Evolutionary conservation across 2,797 vertebrate species (phyloP).

Genomic region (Danionella dracula): DNA sequence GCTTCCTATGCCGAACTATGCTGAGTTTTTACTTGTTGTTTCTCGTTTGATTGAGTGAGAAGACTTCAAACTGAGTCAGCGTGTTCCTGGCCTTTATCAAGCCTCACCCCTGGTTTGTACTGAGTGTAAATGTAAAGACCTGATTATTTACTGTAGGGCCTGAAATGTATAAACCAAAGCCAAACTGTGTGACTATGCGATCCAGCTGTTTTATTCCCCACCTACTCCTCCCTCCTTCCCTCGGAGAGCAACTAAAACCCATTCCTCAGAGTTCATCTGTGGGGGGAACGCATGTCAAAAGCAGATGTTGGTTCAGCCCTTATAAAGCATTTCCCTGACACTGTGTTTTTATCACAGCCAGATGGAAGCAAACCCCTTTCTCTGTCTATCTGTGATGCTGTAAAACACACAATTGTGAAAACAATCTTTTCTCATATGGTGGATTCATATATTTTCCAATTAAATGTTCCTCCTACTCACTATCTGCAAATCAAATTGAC

Average conservation of each 20-base stretch:
- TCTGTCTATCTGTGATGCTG: neutral
- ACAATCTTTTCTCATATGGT: neutral
- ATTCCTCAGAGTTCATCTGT: conserved; percentile 31
- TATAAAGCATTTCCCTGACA: conserved; percentile 36
- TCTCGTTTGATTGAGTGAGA: too few species aligned
- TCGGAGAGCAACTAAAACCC: conserved; percentile 24
- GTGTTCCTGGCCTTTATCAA: neutral
- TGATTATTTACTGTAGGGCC: neutral
- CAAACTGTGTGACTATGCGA: conserved; percentile 12
- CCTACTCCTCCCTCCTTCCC: conserved; percentile 18
- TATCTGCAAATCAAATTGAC: conserved; percentile 4
- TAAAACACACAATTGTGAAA: neutral
- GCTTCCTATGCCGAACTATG: too few species aligned
- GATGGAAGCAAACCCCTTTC: conserved; percentile 9
- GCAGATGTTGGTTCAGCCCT: conserved; percentile 44
- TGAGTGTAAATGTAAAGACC: neutral
- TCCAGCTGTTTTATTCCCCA: conserved; percentile 31
- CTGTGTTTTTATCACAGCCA: conserved; percentile 40
- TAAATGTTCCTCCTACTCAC: neutral
- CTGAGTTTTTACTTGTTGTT: too few species aligned
- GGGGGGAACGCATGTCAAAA: conserved; percentile 37
- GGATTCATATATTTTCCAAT: neutral
- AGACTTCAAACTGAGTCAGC: too few species aligned
- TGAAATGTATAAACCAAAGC: conserved; percentile 28
- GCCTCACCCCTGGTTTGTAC: neutral